Evolutionary conservation across 2,797 vertebrate genomes (phyloP).

Genomic region (Nyctibius grandis): DNA sequence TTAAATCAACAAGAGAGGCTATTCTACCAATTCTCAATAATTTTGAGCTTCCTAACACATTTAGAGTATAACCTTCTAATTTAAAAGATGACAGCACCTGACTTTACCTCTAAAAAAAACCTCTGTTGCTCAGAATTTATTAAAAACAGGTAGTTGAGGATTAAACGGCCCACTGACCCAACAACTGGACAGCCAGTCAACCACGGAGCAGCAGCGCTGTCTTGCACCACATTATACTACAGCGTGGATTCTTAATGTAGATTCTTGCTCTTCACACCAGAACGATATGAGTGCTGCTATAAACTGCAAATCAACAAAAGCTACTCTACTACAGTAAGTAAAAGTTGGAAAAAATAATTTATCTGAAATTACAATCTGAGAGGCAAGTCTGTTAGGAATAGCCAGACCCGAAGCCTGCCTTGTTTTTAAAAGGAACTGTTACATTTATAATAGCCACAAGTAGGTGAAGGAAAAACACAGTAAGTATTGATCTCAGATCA

Average conservation of each 20-base stretch:
- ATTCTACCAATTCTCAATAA: neutral
- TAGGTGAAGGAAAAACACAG: neutral
- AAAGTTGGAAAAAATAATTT: neutral
- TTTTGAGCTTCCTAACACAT: neutral
- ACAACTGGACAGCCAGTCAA: neutral
- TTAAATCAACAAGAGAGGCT: neutral
- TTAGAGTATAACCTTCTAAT: neutral
- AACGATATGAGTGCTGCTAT: neutral
- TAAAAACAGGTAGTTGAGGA: neutral
- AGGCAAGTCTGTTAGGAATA: neutral
- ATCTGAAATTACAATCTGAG: neutral
- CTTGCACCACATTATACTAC: neutral
- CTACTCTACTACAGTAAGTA: neutral
- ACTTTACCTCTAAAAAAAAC: neutral
- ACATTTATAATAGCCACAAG: neutral
- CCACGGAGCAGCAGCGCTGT: neutral
- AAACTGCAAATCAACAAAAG: neutral
- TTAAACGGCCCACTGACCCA: neutral
- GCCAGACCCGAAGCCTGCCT: neutral
- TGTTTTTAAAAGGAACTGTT: neutral
- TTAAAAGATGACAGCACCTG: slow-evolving; percentile 18
- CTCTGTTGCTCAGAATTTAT: neutral
- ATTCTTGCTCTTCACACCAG: neutral
- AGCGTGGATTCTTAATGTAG: neutral
- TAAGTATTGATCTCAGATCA: neutral